phyloP scores from a whole-genome alignment of 2,888 invertebrate species.

The Pemphredon lugubris region DNA sequence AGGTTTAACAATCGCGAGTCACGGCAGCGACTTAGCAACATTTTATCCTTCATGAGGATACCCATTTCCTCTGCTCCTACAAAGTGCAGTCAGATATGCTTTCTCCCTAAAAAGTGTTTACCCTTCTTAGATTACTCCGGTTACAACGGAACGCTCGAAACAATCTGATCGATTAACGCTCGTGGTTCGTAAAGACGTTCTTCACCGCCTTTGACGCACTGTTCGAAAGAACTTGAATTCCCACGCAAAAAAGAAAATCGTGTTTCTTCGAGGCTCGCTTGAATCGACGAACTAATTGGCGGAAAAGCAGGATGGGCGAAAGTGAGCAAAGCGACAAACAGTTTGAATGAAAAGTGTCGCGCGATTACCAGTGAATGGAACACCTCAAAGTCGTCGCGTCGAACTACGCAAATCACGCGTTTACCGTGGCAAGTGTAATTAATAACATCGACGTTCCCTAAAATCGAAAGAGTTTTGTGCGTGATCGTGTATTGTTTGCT shows the following conservation, averaged over 20 bases:
- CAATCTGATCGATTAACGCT: constrained; percentile 1
- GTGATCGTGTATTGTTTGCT: constrained; percentile 70
- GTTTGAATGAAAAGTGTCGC: background rate
- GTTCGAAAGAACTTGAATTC: too few relatives aligned
- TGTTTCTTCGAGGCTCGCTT: too few relatives aligned
- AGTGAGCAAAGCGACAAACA: constrained; percentile 10
- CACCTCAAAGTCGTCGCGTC: background rate
- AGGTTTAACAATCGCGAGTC: too few relatives aligned
- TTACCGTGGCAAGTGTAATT: too few relatives aligned
- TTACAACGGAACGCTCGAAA: constrained; percentile 9
- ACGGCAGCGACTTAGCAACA: too few relatives aligned
- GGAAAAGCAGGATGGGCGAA: background rate
- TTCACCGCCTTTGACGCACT: too few relatives aligned
- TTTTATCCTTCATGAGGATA: too few relatives aligned
- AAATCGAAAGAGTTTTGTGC: too few relatives aligned
- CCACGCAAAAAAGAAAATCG: background rate
- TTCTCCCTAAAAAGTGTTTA: background rate
- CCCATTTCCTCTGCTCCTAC: too few relatives aligned
- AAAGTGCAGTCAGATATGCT: too few relatives aligned
- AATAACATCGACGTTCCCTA: too few relatives aligned
- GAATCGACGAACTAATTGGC: background rate
- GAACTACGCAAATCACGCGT: too few relatives aligned
- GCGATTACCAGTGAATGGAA: constrained; percentile 4
- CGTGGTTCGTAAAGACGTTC: background rate
- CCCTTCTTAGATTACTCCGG: constrained; percentile 4